Evolutionary conservation across 2,888 invertebrate genomes (phyloP), one percentile per base, ranked within the genome.

Genomic region (Diplolepis rosae): DNA sequence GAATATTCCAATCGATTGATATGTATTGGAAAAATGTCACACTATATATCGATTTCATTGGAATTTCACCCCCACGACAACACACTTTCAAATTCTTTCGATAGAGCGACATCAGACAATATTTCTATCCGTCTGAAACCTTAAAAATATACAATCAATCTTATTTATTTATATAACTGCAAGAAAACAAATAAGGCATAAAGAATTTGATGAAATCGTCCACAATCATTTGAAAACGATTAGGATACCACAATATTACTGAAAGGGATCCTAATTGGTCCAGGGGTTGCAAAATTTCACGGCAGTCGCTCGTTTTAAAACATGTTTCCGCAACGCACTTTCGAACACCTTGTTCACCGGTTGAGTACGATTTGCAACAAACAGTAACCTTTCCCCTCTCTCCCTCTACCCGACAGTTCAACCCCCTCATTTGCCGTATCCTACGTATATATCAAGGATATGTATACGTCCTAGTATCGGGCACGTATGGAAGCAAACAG

Each of bases 401-500:
- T 50, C 51, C 68, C 18, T 7, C 54, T 42, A 42, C 45, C 61
- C 45, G 18, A 52, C 18, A 45, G n/a, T 50, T 66, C 51, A 35
- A 32, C 22, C 50, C 39, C 15, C 45, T 28, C 61, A 50, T 68
- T 68, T 66, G 32, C n/a, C 54, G 54, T 32, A 70, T 70, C n/a
- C 39, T 50, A n/a, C n/a, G n/a, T n/a, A 66, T 70, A 68, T 72
- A 72, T 65, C 39, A 39, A 24, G 74, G 67, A 71, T 66, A 76
- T 76, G 77, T 75, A 74, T 77, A 74, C 78, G 76, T 79, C 70
- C 79, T 77, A 79, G 80, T 82, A 85, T 84, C 82, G 81, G 80
- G 77, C 82, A 82, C 83, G 83, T 83, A 84, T 84, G 82, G 81
- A 79, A 83, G 83, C 84, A 84, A 83, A 84, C 84, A 82, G 85